A percentile compares a stretch with the other conserved stretches of the same genome.
Evolutionary conservation across 1,140 invertebrate species (phyloP).

Genomic region (Brachionus rubens): DNA sequence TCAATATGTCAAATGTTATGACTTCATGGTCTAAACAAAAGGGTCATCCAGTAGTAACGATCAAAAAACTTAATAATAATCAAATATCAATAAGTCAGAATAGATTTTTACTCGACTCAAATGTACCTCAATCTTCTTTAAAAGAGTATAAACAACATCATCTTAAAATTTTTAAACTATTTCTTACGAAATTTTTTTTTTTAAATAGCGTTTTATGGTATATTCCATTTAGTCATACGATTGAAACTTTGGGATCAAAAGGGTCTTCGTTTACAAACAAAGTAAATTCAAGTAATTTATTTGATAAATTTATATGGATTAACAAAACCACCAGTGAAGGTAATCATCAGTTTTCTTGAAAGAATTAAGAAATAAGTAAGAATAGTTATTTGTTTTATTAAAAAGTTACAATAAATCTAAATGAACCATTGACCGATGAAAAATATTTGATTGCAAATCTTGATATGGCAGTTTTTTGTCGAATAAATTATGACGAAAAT

Average conservation of each 20-base stretch:
- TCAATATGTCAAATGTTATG: slow-evolving; percentile 69
- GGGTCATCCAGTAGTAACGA: slow-evolving; percentile 73
- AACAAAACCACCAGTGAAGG: not conserved
- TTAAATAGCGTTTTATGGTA: not conserved
- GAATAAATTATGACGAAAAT: slow-evolving; percentile 49
- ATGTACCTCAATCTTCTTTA: slow-evolving; percentile 26
- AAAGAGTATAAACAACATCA: not conserved
- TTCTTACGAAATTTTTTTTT: not conserved
- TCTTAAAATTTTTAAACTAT: no score
- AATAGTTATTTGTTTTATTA: not conserved
- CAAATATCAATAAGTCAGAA: slow-evolving; percentile 60
- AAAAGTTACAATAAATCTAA: not conserved
- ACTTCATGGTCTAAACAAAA: slow-evolving; percentile 86
- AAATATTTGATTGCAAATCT: slow-evolving; percentile 49
- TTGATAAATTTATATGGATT: slow-evolving; percentile 22
- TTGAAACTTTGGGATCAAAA: slow-evolving; percentile 10
- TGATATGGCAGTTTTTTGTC: slow-evolving; percentile 49
- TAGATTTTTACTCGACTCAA: slow-evolving; percentile 54
- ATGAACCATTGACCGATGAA: not conserved
- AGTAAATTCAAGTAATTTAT: not conserved
- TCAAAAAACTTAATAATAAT: slow-evolving; percentile 47
- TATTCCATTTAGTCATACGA: not conserved
- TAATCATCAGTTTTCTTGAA: not conserved
- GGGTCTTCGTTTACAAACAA: not conserved
- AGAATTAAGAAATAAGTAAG: not conserved